Percentiles rank a stretch among this genome's conserved stretches.
phyloP scores from a whole-genome alignment of 1,140 invertebrate genomes.

The Saccostrea echinata region DNA sequence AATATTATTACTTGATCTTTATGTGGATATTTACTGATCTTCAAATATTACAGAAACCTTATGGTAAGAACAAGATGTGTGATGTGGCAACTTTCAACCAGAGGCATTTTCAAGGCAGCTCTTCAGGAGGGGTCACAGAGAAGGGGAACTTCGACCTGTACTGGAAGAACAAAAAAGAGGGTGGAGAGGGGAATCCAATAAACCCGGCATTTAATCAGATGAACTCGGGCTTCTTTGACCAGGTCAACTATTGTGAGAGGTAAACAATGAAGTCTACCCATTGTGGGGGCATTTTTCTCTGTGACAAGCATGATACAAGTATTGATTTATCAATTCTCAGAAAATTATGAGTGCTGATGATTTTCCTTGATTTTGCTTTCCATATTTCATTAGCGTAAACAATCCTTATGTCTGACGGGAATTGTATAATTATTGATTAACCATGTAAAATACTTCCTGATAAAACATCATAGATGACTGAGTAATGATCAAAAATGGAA shows the following conservation, averaged over 20 bases:
- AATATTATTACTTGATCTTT: background rate
- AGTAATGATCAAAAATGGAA: background rate
- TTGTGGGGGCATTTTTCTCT: background rate
- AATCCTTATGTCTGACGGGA: background rate
- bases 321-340: constrained; percentile 33
- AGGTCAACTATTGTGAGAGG: constrained; percentile 38
- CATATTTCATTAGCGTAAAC: constrained; percentile 17
- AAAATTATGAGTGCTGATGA: constrained; percentile 19
- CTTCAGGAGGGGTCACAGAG: background rate
- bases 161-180: constrained; percentile 6
- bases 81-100: constrained; percentile 36
- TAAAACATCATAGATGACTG: background rate
- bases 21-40: background rate
- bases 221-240: constrained; percentile 45
- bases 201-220: constrained; percentile 8
- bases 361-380: constrained; percentile 1
- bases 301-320: background rate
- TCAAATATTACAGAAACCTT: background rate
- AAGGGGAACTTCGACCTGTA: background rate
- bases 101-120: constrained; percentile 15
- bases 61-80: constrained; percentile 22
- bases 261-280: background rate
- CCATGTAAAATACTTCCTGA: background rate
- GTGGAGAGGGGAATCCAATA: background rate
- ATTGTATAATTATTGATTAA: background rate